A percentile compares a stretch with the other conserved stretches of the same genome.
phyloP scores from a whole-genome alignment of 2,888 invertebrate species.

The Blastobasis lacticolella region DNA sequence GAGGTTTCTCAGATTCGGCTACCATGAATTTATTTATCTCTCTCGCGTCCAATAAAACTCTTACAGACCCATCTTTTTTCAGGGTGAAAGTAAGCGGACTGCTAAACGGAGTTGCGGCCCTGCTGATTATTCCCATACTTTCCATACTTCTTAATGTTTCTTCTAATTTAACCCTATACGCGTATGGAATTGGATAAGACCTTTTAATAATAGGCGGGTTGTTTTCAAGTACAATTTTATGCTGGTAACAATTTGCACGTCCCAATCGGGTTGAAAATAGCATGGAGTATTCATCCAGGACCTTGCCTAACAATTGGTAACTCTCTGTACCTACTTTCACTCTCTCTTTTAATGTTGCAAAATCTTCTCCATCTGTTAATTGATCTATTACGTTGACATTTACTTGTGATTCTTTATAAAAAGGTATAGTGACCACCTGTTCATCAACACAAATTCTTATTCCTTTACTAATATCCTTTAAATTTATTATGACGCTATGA shows the following conservation, averaged over 20 bases:
- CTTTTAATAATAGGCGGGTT: neutral
- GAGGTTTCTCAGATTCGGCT: neutral
- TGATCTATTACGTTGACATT: neutral
- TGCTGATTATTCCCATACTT: neutral
- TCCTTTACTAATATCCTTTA: neutral
- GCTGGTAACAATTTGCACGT: neutral
- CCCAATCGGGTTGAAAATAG: neutral
- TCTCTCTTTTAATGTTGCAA: neutral
- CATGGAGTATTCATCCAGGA: neutral
- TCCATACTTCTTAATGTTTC: neutral
- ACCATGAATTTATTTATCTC: slow-evolving; percentile 1
- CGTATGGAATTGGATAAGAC: neutral
- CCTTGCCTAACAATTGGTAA: neutral
- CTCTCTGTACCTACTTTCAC: neutral
- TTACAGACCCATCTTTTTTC: neutral
- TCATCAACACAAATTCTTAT: neutral
- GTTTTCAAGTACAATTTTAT: neutral
- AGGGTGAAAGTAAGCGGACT: neutral
- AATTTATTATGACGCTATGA: neutral
- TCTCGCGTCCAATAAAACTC: neutral
- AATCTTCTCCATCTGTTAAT: neutral
- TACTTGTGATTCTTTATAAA: no score
- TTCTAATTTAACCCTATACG: neutral
- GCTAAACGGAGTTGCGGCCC: neutral
- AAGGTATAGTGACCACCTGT: no score